A percentile compares a stretch with the other conserved stretches of the same genome.
Evolutionary conservation across 2,888 invertebrate species (phyloP).

Genomic region (Deladenus siricidicola): DNA sequence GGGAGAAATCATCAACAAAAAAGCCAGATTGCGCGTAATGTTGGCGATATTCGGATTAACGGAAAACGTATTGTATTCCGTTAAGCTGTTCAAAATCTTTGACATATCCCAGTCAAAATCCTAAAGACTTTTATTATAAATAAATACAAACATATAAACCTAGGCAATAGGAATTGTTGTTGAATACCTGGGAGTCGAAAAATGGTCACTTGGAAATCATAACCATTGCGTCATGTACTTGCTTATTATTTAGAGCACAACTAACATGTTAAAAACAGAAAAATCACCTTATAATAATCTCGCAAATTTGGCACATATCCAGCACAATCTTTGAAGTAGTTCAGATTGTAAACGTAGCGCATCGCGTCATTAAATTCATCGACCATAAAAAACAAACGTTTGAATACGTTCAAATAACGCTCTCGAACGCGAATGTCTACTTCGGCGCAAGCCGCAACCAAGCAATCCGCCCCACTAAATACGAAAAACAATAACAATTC

Average conservation of each 20-base stretch:
- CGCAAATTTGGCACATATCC: not conserved
- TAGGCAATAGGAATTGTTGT: too few species aligned
- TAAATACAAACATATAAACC: too few species aligned
- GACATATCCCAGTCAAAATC: conserved; percentile 6
- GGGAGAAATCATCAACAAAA: conserved; percentile 5
- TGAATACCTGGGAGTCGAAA: too few species aligned
- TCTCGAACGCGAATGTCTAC: conserved; percentile 3
- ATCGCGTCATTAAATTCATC: not conserved
- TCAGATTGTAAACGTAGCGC: not conserved
- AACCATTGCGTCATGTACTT: too few species aligned
- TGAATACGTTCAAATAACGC: not conserved
- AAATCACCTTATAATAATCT: conserved; percentile 7
- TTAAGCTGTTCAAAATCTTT: conserved; percentile 5
- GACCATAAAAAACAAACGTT: not conserved
- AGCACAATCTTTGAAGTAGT: not conserved
- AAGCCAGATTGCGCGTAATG: not conserved
- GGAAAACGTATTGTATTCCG: conserved; percentile 1
- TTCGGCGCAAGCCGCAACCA: not conserved
- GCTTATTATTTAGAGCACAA: too few species aligned
- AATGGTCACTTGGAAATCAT: too few species aligned
- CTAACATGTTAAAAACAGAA: too few species aligned
- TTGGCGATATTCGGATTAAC: not conserved
- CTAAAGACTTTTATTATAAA: too few species aligned
- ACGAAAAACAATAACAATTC: too few species aligned
- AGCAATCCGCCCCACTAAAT: conserved; percentile 1